Conservation (phyloP, 1,140 invertebrate species). For the Danaus plexippus region DNA sequence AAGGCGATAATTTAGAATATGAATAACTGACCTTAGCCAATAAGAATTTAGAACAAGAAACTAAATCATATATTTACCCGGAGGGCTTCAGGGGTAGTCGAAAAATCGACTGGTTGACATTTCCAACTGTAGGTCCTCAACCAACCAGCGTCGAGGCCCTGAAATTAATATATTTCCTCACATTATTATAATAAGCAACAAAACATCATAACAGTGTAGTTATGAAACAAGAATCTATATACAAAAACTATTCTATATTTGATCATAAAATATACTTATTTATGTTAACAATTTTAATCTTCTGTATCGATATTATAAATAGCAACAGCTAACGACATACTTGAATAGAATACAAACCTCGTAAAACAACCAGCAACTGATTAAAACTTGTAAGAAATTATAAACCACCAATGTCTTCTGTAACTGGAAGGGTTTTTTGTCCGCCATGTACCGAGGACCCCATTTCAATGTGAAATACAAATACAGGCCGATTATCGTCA, state of each 20-base stretch:
- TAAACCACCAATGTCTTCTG: conserved; percentile 84
- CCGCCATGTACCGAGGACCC: conserved; percentile 85
- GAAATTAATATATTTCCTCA: conserved; percentile 27
- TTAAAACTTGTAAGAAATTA: conserved; percentile 84
- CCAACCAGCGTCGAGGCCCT: conserved; percentile 75
- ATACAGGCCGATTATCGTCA: conserved; percentile 79
- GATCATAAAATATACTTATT: neutral
- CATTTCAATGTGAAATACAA: conserved; percentile 81
- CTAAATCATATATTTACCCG: conserved; percentile 70
- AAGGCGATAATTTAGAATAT: no score
- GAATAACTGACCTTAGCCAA: no score
- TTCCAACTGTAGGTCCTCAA: conserved; percentile 83
- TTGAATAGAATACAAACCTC: conserved; percentile 63
- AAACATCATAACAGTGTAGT: no score
- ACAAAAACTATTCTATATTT: neutral
- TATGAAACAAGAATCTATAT: no score
- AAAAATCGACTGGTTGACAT: conserved; percentile 88
- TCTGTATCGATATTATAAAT: no score
- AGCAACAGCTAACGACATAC: no score
- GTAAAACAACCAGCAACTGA: conserved; percentile 82
- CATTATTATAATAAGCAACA: neutral
- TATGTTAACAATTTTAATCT: neutral
- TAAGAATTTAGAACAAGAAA: no score
- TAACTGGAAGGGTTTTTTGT: conserved; percentile 84
- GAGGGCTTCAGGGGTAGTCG: conserved; percentile 78